phyloP scores from a whole-genome alignment of 2,888 invertebrate species.

The Incurvaria masculella region DNA sequence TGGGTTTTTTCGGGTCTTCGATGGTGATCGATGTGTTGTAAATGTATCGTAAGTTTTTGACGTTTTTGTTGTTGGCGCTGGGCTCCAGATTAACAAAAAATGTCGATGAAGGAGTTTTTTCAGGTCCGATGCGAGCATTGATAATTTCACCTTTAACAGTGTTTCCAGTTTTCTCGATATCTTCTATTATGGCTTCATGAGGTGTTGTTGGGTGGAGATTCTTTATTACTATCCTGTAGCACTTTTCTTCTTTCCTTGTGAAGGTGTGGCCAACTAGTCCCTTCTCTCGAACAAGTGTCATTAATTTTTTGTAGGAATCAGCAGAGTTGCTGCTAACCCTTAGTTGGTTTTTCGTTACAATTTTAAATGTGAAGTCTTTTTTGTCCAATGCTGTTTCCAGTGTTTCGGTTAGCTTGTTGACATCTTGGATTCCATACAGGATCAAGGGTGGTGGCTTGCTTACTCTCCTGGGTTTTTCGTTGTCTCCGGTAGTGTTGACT shows the following conservation, averaged over 20 bases:
- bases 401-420: neutral
- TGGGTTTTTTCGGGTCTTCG: neutral
- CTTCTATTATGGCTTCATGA: constrained; percentile 7
- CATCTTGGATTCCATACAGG: constrained; percentile 22
- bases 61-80: neutral
- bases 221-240: constrained; percentile 9
- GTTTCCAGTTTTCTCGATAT: constrained; percentile 16
- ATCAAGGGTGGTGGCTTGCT: constrained; percentile 18
- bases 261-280: constrained; percentile 11
- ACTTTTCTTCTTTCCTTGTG: constrained; percentile 7
- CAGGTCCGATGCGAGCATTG: constrained; percentile 13
- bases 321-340: neutral
- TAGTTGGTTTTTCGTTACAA: neutral
- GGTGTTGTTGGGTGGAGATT: constrained; percentile 10
- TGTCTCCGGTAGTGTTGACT: neutral
- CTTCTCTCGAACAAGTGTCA: neutral
- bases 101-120: constrained; percentile 3
- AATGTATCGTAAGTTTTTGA: neutral
- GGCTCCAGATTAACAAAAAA: constrained; percentile 7
- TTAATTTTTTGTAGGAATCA: constrained; percentile 7
- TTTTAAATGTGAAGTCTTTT: neutral
- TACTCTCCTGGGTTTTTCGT: neutral
- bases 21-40: neutral
- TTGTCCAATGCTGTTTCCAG: neutral
- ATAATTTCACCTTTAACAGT: constrained; percentile 16